Conservation (phyloP, 2,113 vertebrate species). For the Oryzias javanicus region DNA sequence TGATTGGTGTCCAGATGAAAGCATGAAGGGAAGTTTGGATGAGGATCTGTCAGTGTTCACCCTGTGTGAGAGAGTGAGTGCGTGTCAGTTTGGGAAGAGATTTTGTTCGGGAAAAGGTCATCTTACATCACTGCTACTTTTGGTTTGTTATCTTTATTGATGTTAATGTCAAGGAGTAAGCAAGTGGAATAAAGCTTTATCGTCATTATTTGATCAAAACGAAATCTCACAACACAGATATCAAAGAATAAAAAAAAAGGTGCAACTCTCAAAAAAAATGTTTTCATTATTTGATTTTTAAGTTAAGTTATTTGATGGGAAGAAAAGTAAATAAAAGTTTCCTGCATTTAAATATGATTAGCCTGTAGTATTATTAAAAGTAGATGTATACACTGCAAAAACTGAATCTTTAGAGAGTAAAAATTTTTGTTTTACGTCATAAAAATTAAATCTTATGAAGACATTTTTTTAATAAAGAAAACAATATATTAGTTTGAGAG, state of each 20-base stretch:
- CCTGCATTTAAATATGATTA: no score
- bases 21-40: slow-evolving; percentile 14
- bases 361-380: no score
- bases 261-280: slow-evolving; percentile 25
- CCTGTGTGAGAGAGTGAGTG: slow-evolving; percentile 17
- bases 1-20: slow-evolving; percentile 68
- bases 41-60: slow-evolving; percentile 21
- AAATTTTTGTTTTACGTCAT: no score
- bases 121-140: slow-evolving; percentile 53
- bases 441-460: no score
- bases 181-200: slow-evolving; percentile 7
- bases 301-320: no score
- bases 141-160: slow-evolving; percentile 31
- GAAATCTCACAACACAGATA: slow-evolving; percentile 24
- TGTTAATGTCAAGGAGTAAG: slow-evolving; percentile 12
- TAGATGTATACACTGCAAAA: no score
- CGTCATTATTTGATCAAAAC: slow-evolving; percentile 11
- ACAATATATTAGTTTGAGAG: no score
- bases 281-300: no score
- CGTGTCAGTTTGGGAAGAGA: slow-evolving; percentile 24
- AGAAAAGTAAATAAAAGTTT: no score
- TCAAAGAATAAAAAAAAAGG: slow-evolving; percentile 18
- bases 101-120: slow-evolving; percentile 53
- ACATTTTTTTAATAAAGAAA: no score
- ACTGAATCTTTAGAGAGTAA: no score